Conservation (phyloP, 2,113 vertebrate species). For the Vicugna pacos region DNA sequence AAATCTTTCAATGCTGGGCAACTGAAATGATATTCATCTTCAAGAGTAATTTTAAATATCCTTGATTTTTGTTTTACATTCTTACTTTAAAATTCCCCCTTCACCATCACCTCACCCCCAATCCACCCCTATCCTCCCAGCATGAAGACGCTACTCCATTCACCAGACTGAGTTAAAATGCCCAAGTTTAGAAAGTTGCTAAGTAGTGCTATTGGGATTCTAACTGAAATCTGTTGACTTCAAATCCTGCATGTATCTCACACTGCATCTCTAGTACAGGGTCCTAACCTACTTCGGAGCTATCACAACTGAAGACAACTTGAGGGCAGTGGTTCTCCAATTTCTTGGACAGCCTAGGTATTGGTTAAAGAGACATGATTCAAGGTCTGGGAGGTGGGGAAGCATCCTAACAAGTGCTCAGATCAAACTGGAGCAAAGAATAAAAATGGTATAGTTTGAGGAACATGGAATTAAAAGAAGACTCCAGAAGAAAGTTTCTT, state of each 20-base stretch:
- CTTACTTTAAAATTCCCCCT: not conserved
- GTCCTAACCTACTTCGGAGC: not conserved
- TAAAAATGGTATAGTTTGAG: not conserved
- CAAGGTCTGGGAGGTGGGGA: not conserved
- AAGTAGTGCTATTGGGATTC: not conserved
- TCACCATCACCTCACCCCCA: not conserved
- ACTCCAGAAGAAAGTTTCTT: not conserved
- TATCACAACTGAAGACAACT: accelerated
- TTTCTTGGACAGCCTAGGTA: accelerated
- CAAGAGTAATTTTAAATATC: not conserved
- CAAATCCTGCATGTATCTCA: not conserved
- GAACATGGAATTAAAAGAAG: not conserved
- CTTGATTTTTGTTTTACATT: not conserved
- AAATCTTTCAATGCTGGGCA: not conserved
- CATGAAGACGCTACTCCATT: not conserved
- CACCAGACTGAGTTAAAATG: not conserved
- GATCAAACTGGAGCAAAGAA: not conserved
- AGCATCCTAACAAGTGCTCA: not conserved
- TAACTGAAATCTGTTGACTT: not conserved
- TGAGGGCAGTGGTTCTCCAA: not conserved
- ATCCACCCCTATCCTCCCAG: accelerated
- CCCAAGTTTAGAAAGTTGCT: not conserved
- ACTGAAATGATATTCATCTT: not conserved
- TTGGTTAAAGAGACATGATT: not conserved
- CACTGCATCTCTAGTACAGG: not conserved